Conservation (phyloP, 2,888 invertebrate species). For the Acronicta aceris region DNA sequence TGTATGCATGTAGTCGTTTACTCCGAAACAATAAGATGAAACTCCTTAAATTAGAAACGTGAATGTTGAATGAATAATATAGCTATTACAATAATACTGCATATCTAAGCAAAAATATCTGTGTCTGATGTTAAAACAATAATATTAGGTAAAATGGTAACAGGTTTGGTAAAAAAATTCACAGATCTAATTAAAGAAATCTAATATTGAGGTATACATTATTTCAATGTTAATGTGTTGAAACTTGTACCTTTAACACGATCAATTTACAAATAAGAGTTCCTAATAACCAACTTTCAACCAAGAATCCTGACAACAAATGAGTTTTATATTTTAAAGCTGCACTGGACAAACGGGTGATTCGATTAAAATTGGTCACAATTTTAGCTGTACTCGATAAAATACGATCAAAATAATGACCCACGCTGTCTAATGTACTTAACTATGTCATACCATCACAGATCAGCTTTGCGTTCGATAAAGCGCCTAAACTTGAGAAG, state of each 20-base stretch:
- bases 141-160: constrained; percentile 74
- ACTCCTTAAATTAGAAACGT: constrained; percentile 63
- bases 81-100: constrained; percentile 75
- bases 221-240: constrained; percentile 58
- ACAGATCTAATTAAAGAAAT: constrained; percentile 69
- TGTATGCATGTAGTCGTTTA: constrained; percentile 54
- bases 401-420: constrained; percentile 66
- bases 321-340: constrained; percentile 64
- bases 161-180: constrained; percentile 72
- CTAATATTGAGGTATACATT: constrained; percentile 65
- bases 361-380: constrained; percentile 62
- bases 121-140: constrained; percentile 65
- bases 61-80: constrained; percentile 59
- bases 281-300: constrained; percentile 34
- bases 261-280: constrained; percentile 25
- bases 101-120: constrained; percentile 62
- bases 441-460: constrained; percentile 87
- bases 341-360: constrained; percentile 64
- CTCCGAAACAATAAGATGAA: constrained; percentile 25
- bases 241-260: constrained; percentile 31
- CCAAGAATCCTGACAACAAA: constrained; percentile 40
- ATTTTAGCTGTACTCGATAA: constrained; percentile 60
- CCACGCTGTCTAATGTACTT: constrained; percentile 82
- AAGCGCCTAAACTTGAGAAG: constrained; percentile 74
- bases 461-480: constrained; percentile 84